phyloP scores from a whole-genome alignment of 2,888 invertebrate genomes.

The Drosophila sordidapex region DNA sequence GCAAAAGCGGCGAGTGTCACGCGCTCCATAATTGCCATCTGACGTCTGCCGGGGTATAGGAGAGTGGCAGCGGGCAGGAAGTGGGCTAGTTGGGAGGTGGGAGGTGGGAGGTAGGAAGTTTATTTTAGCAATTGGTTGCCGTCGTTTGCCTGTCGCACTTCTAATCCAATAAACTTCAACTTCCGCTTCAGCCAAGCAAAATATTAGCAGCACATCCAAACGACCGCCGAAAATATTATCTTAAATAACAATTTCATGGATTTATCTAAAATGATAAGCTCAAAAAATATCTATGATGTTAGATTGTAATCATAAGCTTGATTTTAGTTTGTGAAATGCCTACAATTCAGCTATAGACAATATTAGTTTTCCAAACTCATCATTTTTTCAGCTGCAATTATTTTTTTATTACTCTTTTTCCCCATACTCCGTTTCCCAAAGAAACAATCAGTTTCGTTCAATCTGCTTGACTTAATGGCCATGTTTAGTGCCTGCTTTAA shows the following conservation, averaged over 20 bases:
- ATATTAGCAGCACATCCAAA: constrained; percentile 16
- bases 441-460: background rate
- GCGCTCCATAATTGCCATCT: constrained; percentile 61
- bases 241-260: constrained; percentile 3
- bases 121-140: background rate
- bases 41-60: background rate
- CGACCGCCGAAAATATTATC: constrained; percentile 21
- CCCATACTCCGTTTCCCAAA: background rate
- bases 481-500: background rate
- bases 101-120: constrained; percentile 21
- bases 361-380: background rate
- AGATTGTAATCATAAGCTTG: background rate
- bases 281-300: background rate
- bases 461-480: background rate
- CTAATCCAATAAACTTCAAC: constrained; percentile 71
- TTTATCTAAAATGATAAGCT: background rate
- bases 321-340: background rate
- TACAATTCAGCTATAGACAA: background rate
- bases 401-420: background rate
- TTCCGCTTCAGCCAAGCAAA: constrained; percentile 12
- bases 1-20: constrained; percentile 70
- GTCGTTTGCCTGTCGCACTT: constrained; percentile 5
- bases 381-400: background rate
- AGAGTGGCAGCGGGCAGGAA: background rate
- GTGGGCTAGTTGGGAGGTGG: background rate